Conservation (phyloP, 2,797 vertebrate species). For the Thunnus albacares region DNA sequence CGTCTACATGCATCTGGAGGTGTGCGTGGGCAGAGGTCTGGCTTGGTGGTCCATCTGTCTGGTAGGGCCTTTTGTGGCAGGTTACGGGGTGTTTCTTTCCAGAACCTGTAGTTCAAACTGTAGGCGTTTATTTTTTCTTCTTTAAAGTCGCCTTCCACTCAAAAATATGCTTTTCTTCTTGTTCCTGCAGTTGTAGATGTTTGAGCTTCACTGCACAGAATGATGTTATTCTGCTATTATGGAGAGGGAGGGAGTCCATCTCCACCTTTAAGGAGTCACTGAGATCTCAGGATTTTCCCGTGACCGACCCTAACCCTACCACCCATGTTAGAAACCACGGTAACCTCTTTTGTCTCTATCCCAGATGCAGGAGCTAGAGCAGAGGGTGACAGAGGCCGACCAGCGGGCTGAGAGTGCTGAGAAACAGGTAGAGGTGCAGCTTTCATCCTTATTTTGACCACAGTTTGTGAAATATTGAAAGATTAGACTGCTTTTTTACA, state of each 20-base stretch:
- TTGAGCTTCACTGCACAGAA: neutral
- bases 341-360: slow-evolving; percentile 26
- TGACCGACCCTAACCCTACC: slow-evolving; percentile 4
- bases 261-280: neutral
- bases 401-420: slow-evolving; percentile 93
- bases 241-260: neutral
- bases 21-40: slow-evolving; percentile 25
- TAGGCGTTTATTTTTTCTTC: slow-evolving; percentile 1
- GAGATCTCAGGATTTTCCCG: slow-evolving; percentile 40
- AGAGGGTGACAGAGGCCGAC: slow-evolving; percentile 92
- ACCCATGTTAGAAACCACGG: slow-evolving; percentile 16
- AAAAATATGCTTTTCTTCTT: neutral
- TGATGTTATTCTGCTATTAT: neutral
- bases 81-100: slow-evolving; percentile 32
- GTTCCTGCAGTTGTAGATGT: neutral
- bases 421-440: slow-evolving; percentile 89
- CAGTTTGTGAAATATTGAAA: neutral
- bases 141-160: neutral
- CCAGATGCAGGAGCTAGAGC: slow-evolving; percentile 97
- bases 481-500: neutral
- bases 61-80: slow-evolving; percentile 16
- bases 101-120: slow-evolving; percentile 35
- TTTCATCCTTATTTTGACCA: neutral
- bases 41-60: slow-evolving; percentile 42
- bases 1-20: slow-evolving; percentile 41